These are phyloP conservation scores for Odontothrips loti DNA, from an alignment of 2,888 invertebrate species.

Conservation along the genomic window DNA sequence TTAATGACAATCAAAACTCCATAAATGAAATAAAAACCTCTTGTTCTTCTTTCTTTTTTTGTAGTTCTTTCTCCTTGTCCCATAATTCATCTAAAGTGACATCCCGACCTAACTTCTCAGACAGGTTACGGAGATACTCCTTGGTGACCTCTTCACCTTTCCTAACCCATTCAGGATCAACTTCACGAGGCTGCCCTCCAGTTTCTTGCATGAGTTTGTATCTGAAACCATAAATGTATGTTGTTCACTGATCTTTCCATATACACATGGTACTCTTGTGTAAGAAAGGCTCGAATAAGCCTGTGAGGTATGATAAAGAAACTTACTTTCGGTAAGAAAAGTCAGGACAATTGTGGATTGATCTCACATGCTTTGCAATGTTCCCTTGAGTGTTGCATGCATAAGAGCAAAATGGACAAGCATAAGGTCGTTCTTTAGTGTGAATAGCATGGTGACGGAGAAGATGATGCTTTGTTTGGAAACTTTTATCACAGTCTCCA, in stretches of 20 bases:
- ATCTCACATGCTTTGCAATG: constrained; percentile 41
- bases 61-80: constrained; percentile 29
- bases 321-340: constrained; percentile 40
- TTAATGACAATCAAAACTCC: no score
- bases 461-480: constrained; percentile 40
- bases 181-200: neutral
- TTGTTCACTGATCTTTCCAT: no score
- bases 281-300: no score
- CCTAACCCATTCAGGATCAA: constrained; percentile 36
- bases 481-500: constrained; percentile 38
- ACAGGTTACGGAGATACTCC: constrained; percentile 35
- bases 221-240: constrained; percentile 27
- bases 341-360: constrained; percentile 39
- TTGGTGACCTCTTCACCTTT: constrained; percentile 35
- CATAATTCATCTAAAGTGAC: constrained; percentile 36
- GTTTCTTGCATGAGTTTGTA: constrained; percentile 33
- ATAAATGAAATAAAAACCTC: neutral
- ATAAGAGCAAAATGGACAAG: constrained; percentile 40
- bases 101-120: constrained; percentile 34
- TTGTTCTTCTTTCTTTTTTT: constrained; percentile 31
- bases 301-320: neutral
- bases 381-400: constrained; percentile 42
- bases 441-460: constrained; percentile 38
- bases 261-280: no score
- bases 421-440: constrained; percentile 37